Percentiles rank a stretch among this genome's conserved stretches.
These are phyloP conservation scores for Sisyra nigra DNA, from an alignment of 2,888 invertebrate species.

Conservation along the genomic window DNA sequence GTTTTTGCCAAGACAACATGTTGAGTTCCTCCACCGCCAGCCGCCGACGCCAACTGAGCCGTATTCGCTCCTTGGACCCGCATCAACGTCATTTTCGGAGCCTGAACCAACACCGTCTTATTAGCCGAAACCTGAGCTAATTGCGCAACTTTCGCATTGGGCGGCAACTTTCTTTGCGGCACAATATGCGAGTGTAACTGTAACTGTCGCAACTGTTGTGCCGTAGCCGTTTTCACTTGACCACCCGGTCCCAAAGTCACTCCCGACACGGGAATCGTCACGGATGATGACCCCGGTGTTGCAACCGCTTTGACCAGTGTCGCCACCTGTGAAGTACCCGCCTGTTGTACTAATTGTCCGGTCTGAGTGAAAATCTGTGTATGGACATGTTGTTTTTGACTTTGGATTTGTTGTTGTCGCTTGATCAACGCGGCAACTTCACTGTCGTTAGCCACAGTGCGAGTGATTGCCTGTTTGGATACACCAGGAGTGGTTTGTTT, in stretches of 20 bases:
- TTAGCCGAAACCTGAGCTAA: constrained; percentile 31
- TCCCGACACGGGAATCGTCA: constrained; percentile 36
- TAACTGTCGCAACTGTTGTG: constrained; percentile 48
- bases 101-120: constrained; percentile 44
- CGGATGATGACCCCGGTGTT: constrained; percentile 22
- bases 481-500: constrained; percentile 25
- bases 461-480: constrained; percentile 20
- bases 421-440: constrained; percentile 35
- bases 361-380: constrained; percentile 24
- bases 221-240: constrained; percentile 25
- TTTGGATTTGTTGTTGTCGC: constrained; percentile 24
- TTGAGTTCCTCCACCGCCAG: constrained; percentile 22
- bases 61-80: constrained; percentile 23
- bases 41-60: constrained; percentile 12
- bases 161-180: constrained; percentile 36
- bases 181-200: constrained; percentile 40
- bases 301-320: constrained; percentile 46
- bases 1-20: constrained; percentile 44
- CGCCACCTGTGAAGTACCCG: constrained; percentile 37
- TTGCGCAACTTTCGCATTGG: constrained; percentile 41
- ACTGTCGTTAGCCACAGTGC: constrained; percentile 31
- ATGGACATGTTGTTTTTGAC: constrained; percentile 22
- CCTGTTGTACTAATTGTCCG: constrained; percentile 23
- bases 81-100: constrained; percentile 50
- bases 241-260: constrained; percentile 28